A percentile compares a stretch with the other conserved stretches of the same genome.
Conservation (phyloP, 2,797 vertebrate genomes). For the Acipenser oxyrinchus region DNA sequence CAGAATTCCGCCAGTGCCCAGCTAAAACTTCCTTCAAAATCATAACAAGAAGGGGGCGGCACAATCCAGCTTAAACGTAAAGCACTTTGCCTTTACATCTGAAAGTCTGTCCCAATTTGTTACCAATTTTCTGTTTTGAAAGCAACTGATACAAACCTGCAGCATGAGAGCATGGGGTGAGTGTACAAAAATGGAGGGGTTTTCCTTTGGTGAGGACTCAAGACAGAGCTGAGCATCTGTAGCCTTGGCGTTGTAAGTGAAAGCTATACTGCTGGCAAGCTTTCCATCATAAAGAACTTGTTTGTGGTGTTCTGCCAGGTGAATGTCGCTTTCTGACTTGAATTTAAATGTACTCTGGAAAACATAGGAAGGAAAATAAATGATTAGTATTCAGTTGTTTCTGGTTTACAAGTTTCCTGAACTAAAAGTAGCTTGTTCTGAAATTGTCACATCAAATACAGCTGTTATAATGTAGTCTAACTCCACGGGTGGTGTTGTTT, state of each 20-base stretch:
- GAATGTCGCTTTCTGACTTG: conserved; percentile 94
- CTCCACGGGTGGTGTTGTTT: no score
- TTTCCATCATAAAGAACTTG: conserved; percentile 92
- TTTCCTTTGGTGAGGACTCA: conserved; percentile 93
- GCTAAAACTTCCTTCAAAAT: no score
- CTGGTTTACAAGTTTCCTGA: neutral
- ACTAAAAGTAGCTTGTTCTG: conserved; percentile 16
- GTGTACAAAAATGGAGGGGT: conserved; percentile 90
- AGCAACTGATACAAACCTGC: conserved; percentile 62
- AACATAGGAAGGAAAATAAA: conserved; percentile 13
- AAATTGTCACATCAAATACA: conserved; percentile 20
- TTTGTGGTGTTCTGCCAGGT: conserved; percentile 92
- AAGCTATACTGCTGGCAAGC: conserved; percentile 88
- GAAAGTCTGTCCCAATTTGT: conserved; percentile 16
- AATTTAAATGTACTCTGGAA: conserved; percentile 92
- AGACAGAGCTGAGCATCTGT: conserved; percentile 91
- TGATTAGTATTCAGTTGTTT: neutral
- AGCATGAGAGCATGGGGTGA: conserved; percentile 94
- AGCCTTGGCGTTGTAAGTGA: conserved; percentile 92
- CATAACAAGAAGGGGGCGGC: no score
- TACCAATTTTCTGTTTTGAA: neutral
- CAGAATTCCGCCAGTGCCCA: no score
- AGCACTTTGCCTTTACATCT: no score
- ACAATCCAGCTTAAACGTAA: no score
- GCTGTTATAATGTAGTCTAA: conserved; percentile 4